Base-by-base conservation (phyloP, 2,888 invertebrate genomes). In the Griposia aprilina region DNA sequence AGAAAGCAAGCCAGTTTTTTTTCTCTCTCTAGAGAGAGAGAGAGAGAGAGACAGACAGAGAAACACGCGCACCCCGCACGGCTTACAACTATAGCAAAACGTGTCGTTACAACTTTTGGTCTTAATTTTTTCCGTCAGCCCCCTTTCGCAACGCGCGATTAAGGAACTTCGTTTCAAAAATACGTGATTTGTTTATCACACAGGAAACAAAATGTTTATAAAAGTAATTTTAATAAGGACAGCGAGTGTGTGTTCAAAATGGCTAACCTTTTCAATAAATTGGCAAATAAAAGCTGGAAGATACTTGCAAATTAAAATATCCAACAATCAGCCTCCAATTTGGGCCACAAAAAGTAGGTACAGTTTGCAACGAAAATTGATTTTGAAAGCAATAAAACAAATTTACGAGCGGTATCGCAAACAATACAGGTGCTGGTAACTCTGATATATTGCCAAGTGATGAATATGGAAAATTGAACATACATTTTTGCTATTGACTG, bases 351-450 rank as follows among this genome's bases (percentile, higher is more conserved):
- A 88, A 84, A 79, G 73, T 55, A 41, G 41, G 41, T 75, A 83
- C 70, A 81, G 80, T 84, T 86, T 82, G 78, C 72, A 82, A 68
- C 65, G 80, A 82, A 86, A 89, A 90, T 89, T 87, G 88, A 91
- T 91, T 87, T 88, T 81, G 86, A 81, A 80, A 78, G 81, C 90
- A 88, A 93, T 93, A 92, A 93, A 93, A 88, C 87, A 90, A 90
- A 91, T 93, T 92, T 92, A 93, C 88, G 91, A 87, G 83, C 86
- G 80, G 77, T 84, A 82, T 86, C 83, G 85, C 86, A 87, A 89
- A 92, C 92, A 90, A 90, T 89, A 89, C 90, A 91, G 90, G 89
- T 91, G 88, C 79, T 76, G 75, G 73, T 72, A 80, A 62, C 77
- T 72, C 74, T 80, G 86, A 84, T 88, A 87, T 90, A 88, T 86